Evolutionary conservation across 2,888 invertebrate species (phyloP).

Genomic region (Spisula subtruncata): DNA sequence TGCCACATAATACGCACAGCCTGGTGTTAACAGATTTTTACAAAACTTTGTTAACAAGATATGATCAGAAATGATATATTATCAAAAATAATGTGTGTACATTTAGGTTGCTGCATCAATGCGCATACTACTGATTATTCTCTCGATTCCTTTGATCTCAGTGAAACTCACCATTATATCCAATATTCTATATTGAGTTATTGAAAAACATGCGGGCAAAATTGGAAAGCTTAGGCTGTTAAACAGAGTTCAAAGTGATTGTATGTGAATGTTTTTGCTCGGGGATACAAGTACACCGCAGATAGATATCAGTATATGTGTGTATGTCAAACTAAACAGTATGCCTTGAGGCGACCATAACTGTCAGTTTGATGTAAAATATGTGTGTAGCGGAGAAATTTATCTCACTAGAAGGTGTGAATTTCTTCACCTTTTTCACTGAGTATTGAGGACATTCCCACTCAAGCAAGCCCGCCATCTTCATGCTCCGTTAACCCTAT

Average conservation of each 20-base stretch:
- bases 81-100: slow-evolving; percentile 12
- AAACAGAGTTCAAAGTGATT: slow-evolving; percentile 16
- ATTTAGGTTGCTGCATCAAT: neutral
- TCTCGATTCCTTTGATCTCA: neutral
- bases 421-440: slow-evolving; percentile 60
- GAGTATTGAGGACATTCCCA: slow-evolving; percentile 33
- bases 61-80: neutral
- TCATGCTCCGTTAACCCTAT: neutral
- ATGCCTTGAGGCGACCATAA: slow-evolving; percentile 46
- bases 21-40: slow-evolving; percentile 4
- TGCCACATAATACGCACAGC: neutral
- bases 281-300: neutral
- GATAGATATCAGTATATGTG: slow-evolving; percentile 17
- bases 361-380: slow-evolving; percentile 51
- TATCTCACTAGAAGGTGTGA: slow-evolving; percentile 59
- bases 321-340: slow-evolving; percentile 45
- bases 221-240: neutral
- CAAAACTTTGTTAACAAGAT: slow-evolving; percentile 13
- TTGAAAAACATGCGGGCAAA: neutral
- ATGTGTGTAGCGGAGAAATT: slow-evolving; percentile 45
- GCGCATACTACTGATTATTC: no score
- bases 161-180: neutral
- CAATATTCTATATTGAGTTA: neutral
- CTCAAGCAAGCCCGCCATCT: slow-evolving; percentile 23
- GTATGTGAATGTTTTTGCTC: neutral